A percentile compares a stretch with the other conserved stretches of the same genome.
Conservation (phyloP, 2,888 invertebrate genomes). For the Galerucella pusilla region DNA sequence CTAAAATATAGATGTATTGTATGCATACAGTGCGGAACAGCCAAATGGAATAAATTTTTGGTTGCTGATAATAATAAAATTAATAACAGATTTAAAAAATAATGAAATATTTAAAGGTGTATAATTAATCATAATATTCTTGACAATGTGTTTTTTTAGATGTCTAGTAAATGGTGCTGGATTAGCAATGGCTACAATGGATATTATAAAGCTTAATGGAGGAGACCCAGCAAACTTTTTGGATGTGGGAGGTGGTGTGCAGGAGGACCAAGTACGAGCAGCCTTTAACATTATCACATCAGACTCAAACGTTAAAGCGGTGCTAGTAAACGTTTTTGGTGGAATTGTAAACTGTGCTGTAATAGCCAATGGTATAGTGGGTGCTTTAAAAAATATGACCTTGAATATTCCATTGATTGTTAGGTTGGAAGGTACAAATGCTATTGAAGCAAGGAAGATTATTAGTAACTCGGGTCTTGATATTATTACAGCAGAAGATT, state of each 20-base stretch:
- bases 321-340: slow-evolving; percentile 98
- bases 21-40: too few species aligned
- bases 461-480: slow-evolving; percentile 85
- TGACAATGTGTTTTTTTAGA: slow-evolving; percentile 51
- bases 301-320: slow-evolving; percentile 90
- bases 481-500: slow-evolving; percentile 83
- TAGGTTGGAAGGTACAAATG: slow-evolving; percentile 95
- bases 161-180: slow-evolving; percentile 97
- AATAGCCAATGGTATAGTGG: slow-evolving; percentile 94
- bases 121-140: neutral
- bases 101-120: too few species aligned
- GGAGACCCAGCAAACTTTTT: slow-evolving; percentile 98
- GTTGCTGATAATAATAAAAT: too few species aligned
- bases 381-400: slow-evolving; percentile 83
- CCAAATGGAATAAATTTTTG: too few species aligned
- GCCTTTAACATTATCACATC: slow-evolving; percentile 91
- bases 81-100: too few species aligned
- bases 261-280: slow-evolving; percentile 91
- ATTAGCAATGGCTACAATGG: slow-evolving; percentile 99
- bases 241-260: slow-evolving; percentile 96
- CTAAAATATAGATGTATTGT: too few species aligned
- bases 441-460: slow-evolving; percentile 83
- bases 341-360: slow-evolving; percentile 99
- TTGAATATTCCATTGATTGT: slow-evolving; percentile 91
- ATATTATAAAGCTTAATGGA: slow-evolving; percentile 95